These are phyloP conservation scores for Anastatus disparis DNA, from an alignment of 1,140 invertebrate species.

Conservation along the genomic window DNA sequence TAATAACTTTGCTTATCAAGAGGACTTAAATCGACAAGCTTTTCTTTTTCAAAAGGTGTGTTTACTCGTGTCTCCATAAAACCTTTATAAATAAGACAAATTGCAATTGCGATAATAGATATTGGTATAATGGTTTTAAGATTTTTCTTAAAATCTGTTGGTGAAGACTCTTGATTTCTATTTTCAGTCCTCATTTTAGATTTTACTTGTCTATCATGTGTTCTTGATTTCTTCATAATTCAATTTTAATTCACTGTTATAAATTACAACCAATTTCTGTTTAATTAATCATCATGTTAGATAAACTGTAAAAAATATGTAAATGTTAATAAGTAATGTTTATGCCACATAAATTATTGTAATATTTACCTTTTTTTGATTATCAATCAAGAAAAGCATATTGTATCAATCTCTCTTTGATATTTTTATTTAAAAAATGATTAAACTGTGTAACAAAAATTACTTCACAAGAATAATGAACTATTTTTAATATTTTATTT, in stretches of 20 bases:
- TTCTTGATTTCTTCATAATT: slow-evolving; percentile 21
- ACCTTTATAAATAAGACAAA: slow-evolving; percentile 81
- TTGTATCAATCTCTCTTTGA: too few relatives aligned
- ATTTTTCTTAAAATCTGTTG: background rate
- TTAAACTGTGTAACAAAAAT: too few relatives aligned
- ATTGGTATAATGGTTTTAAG: slow-evolving; percentile 9
- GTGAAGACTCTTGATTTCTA: background rate
- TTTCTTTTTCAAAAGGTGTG: slow-evolving; percentile 82
- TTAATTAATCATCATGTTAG: too few relatives aligned
- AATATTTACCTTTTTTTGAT: too few relatives aligned
- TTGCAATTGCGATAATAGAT: slow-evolving; percentile 69
- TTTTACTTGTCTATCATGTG: slow-evolving; percentile 12
- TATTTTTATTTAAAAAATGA: too few relatives aligned
- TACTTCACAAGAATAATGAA: too few relatives aligned
- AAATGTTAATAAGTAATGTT: too few relatives aligned
- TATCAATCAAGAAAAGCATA: too few relatives aligned
- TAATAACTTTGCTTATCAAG: slow-evolving; percentile 82
- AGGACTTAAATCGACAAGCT: slow-evolving; percentile 76
- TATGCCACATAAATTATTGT: too few relatives aligned
- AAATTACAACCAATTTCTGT: too few relatives aligned
- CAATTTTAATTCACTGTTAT: background rate
- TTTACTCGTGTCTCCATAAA: slow-evolving; percentile 89
- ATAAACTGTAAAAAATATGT: too few relatives aligned
- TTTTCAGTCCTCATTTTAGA: background rate
- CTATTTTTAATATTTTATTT: too few relatives aligned